These are phyloP conservation scores for Epizoanthus stellaris DNA, from an alignment of 92 coral and sea anemone genomes.

Conservation along the genomic window DNA sequence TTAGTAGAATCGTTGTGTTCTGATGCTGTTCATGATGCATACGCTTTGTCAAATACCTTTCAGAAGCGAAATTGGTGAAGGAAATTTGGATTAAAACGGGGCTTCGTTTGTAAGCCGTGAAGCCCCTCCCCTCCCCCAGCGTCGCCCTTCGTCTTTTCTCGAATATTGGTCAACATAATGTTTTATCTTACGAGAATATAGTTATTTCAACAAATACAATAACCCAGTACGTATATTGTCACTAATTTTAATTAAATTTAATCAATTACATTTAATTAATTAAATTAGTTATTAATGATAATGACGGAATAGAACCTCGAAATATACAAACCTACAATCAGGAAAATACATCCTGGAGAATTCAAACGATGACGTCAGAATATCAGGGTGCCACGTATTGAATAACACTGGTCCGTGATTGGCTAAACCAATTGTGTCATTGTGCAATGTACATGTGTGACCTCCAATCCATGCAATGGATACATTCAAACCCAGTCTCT, in stretches of 20 bases:
- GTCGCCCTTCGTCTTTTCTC: too few species aligned
- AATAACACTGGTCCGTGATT: constrained; percentile 64
- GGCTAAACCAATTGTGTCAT: constrained; percentile 38
- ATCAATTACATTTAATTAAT: neutral
- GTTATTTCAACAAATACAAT: too few species aligned
- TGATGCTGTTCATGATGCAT: too few species aligned
- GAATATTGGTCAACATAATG: too few species aligned
- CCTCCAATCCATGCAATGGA: constrained; percentile 64
- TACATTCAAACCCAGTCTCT: constrained; percentile 51
- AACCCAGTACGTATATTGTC: too few species aligned
- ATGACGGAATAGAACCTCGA: neutral
- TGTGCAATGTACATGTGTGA: constrained; percentile 24
- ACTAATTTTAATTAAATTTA: neutral
- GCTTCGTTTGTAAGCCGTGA: too few species aligned
- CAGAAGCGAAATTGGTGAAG: too few species aligned
- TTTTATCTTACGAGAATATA: too few species aligned
- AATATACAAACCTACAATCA: constrained; percentile 55
- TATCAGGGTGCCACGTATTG: constrained; percentile 62
- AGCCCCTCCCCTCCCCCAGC: too few species aligned
- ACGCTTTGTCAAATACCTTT: too few species aligned
- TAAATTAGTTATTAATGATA: neutral
- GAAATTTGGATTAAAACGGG: too few species aligned
- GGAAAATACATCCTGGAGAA: constrained; percentile 69
- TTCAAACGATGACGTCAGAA: constrained; percentile 52
- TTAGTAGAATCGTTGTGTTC: too few species aligned